Evolutionary conservation across 1,140 invertebrate species (phyloP).

Genomic region (Charaxes varanes): DNA sequence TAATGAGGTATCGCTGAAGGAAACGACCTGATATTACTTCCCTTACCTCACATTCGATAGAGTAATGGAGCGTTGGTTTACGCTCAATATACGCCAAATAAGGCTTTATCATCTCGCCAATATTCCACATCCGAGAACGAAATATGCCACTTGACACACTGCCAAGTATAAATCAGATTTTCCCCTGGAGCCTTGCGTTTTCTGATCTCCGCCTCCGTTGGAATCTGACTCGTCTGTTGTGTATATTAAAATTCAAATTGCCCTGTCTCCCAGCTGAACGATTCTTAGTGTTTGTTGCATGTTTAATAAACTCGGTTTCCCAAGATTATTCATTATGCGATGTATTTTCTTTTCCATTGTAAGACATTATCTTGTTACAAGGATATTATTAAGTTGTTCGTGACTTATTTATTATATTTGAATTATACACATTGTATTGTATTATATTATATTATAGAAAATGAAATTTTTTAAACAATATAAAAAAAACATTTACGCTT

Average conservation of each 20-base stretch:
- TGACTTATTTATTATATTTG: no score
- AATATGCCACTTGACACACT: slow-evolving; percentile 61
- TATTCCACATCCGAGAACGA: slow-evolving; percentile 53
- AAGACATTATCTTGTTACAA: no score
- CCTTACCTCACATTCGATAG: slow-evolving; percentile 26
- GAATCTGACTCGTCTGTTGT: slow-evolving; percentile 17
- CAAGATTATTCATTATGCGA: no score
- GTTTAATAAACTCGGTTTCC: slow-evolving; percentile 12
- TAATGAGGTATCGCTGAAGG: slow-evolving; percentile 18
- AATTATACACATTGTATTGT: no score
- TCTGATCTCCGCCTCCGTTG: slow-evolving; percentile 15
- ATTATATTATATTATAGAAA: no score
- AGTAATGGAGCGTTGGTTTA: slow-evolving; percentile 40
- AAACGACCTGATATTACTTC: slow-evolving; percentile 20
- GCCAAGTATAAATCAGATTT: slow-evolving; percentile 67
- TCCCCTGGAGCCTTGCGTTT: slow-evolving; percentile 19
- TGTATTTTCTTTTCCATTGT: no score
- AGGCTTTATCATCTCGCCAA: slow-evolving; percentile 60
- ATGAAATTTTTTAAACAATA: no score
- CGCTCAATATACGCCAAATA: slow-evolving; percentile 64
- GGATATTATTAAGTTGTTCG: no score
- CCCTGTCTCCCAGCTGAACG: not conserved
- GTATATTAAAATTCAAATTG: slow-evolving; percentile 18
- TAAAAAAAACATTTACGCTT: no score
- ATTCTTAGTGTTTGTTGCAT: slow-evolving; percentile 6